Base-by-base conservation (phyloP, 2,888 invertebrate species). In the Drosophila kanekoi region DNA sequence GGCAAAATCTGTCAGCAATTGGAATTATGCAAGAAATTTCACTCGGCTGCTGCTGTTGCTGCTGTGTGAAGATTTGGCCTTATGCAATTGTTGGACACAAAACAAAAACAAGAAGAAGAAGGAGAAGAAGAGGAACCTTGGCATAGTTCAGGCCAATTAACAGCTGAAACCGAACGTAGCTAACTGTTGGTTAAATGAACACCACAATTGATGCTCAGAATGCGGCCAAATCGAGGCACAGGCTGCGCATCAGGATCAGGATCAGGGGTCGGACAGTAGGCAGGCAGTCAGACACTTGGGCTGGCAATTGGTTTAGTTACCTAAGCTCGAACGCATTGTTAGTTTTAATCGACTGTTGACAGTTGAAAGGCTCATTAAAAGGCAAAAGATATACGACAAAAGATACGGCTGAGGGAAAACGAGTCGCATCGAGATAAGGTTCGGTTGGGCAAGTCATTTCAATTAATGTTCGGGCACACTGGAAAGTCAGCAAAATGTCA, bases 331-430 rank as follows among this genome's bases (percentile, higher is more conserved):
- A 47, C 18, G 35, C 57, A 73, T 60, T 60, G 64, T 67, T 62
- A 63, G 52, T 77, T 74, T 72, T 81, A 79, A 81, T 69, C 81
- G 63, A 77, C 72, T 72, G 87, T 62, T 81, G 77, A 86, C 83
- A 86, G 72, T 70, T 69, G 73, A 80, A 67, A 75, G 68, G 72
- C 79, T 82, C 79, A 77, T 81, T 81, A 81, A 74, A 82, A 69
- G 45, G n/a, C 41, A 52, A 61, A 33, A 40, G 43, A 58, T 49
- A 47, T 16, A 60, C 20, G 44, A 44, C 8, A 14, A 23, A 35
- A 35, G 54, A 43, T 35, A 40, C 28, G 20, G 23, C 18, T 32
- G 16, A 49, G 37, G 44, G 51, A 16, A 38, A 23, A 23, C 54
- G 60, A 57, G 47, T 59, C 51, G 40, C 58, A 81, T 84, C 85